Evolutionary conservation across 2,888 invertebrate genomes (phyloP).

Genomic region (Mimachlamys varia): DNA sequence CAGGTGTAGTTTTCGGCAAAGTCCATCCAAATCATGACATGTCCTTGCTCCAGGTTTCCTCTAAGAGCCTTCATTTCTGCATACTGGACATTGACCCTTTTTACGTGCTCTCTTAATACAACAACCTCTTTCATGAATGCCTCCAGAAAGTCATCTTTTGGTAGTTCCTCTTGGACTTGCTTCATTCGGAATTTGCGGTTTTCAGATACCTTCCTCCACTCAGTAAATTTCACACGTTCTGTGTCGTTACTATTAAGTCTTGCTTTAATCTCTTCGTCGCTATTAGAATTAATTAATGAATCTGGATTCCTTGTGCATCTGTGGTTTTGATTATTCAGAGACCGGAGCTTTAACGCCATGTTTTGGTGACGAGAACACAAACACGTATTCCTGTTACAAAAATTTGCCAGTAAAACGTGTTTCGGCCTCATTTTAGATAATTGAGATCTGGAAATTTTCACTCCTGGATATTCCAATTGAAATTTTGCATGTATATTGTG

Average conservation of each 20-base stretch:
- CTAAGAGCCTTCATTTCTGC: constrained; percentile 37
- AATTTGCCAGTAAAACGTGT: background rate
- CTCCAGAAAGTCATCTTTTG: constrained; percentile 40
- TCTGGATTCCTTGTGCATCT: too few species aligned
- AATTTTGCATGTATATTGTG: background rate
- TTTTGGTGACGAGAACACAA: constrained; percentile 6
- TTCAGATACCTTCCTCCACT: constrained; percentile 47
- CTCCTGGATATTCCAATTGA: background rate
- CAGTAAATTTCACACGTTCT: constrained; percentile 37
- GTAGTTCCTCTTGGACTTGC: constrained; percentile 40
- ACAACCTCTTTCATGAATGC: constrained; percentile 43
- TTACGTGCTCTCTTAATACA: constrained; percentile 42
- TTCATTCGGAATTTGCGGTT: constrained; percentile 40
- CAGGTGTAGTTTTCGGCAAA: too few species aligned
- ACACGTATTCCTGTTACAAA: constrained; percentile 28
- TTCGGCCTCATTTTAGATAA: constrained; percentile 30
- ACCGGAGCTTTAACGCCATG: background rate
- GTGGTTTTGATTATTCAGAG: too few species aligned
- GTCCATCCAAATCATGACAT: constrained; percentile 32
- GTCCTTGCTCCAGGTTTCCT: background rate
- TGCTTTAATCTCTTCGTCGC: too few species aligned
- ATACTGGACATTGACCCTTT: constrained; percentile 40
- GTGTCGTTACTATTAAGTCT: too few species aligned
- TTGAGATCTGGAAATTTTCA: background rate
- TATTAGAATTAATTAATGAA: too few species aligned